Evolutionary conservation across 64 coral and sea anemone species (phyloP).

Genomic region (Dendrophyllia cribrosa): DNA sequence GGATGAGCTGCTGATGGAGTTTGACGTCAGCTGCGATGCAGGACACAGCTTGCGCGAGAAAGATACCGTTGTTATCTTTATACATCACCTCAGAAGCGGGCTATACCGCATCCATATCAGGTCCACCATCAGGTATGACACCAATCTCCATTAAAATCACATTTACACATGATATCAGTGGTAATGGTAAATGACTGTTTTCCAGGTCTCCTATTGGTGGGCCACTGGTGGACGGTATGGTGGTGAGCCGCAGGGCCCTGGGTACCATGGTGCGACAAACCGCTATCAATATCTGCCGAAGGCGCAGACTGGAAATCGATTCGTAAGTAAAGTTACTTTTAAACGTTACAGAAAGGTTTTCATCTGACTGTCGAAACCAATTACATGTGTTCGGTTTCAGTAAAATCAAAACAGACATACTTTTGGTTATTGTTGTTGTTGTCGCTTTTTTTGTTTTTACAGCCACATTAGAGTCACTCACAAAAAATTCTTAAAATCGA

Average conservation of each 20-base stretch:
- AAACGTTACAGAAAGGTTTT: background rate
- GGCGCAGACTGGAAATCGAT: constrained; percentile 96
- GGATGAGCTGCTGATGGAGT: too few relatives aligned
- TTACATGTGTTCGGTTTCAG: too few relatives aligned
- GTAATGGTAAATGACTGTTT: background rate
- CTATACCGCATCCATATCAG: constrained; percentile 94
- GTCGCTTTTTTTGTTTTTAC: too few relatives aligned
- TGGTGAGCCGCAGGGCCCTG: constrained; percentile 91
- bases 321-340: constrained; percentile 72
- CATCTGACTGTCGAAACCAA: background rate
- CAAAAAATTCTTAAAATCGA: too few relatives aligned
- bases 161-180: too few relatives aligned
- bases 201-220: constrained; percentile 95
- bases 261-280: constrained; percentile 97
- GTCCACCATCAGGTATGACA: constrained; percentile 84
- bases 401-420: too few relatives aligned
- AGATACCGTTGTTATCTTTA: constrained; percentile 95
- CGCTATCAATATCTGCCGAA: constrained; percentile 88
- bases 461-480: too few relatives aligned
- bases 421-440: too few relatives aligned
- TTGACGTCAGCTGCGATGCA: too few relatives aligned
- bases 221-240: constrained; percentile 97
- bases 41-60: constrained; percentile 69
- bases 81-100: constrained; percentile 83
- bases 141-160: background rate